These are phyloP conservation scores for Bos javanicus DNA, from an alignment of 2,113 vertebrate genomes.

Conservation along the genomic window DNA sequence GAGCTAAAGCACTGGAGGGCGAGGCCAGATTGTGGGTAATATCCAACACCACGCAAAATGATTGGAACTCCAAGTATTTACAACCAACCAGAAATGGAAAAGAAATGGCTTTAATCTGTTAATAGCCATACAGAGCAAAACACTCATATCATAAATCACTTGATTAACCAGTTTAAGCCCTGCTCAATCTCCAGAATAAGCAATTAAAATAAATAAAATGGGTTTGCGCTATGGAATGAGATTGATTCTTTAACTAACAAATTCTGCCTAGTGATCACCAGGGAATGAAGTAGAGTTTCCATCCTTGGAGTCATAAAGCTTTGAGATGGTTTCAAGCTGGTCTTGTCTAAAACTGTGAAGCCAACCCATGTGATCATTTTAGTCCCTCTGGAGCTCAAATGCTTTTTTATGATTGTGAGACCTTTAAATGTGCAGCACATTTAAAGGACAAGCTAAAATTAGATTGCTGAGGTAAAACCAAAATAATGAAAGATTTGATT, in stretches of 20 bases:
- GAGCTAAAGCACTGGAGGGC: not conserved
- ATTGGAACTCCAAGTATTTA: not conserved
- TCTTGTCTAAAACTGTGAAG: not conserved
- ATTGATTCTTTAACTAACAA: not conserved
- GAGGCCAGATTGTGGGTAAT: not conserved
- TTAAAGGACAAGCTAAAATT: not conserved
- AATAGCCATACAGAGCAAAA: not conserved
- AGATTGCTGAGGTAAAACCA: slow-evolving; percentile 27
- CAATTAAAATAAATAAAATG: not conserved
- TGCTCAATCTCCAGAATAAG: not conserved
- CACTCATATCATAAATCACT: not conserved
- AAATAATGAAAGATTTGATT: slow-evolving; percentile 15
- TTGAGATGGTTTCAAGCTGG: not conserved
- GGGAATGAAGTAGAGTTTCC: not conserved
- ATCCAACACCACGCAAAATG: not conserved
- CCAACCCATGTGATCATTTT: not conserved
- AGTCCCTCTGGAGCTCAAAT: not conserved
- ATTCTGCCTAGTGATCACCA: not conserved
- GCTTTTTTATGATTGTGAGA: not conserved
- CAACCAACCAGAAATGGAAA: not conserved
- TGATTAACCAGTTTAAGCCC: not conserved
- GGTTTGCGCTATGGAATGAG: not conserved
- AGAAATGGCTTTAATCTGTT: not conserved
- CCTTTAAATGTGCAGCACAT: not conserved
- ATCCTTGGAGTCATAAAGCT: not conserved